phyloP scores from a whole-genome alignment of 2,888 invertebrate species.

The Teleogryllus oceanicus region DNA sequence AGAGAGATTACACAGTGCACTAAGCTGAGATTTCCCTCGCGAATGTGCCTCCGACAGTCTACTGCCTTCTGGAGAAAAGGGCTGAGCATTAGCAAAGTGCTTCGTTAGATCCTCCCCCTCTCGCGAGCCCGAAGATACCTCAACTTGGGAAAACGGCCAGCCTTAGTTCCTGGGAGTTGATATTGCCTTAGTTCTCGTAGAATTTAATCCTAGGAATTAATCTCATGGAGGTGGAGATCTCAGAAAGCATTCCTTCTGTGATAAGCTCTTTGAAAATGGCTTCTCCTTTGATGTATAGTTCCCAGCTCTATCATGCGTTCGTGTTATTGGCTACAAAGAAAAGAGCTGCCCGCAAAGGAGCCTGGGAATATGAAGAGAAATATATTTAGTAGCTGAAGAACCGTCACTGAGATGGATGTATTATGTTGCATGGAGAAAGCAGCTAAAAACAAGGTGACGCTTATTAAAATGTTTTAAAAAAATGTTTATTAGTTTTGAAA shows the following conservation, averaged over 20 bases:
- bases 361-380: too few relatives aligned
- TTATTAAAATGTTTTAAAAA: too few relatives aligned
- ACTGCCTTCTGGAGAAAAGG: too few relatives aligned
- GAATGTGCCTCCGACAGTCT: too few relatives aligned
- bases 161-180: background rate
- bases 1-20: too few relatives aligned
- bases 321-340: background rate
- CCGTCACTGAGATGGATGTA: too few relatives aligned
- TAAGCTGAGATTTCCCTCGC: too few relatives aligned
- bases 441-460: too few relatives aligned
- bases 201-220: conserved; percentile 18
- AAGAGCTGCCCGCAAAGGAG: background rate
- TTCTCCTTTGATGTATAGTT: background rate
- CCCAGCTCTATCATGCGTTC: background rate
- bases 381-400: too few relatives aligned
- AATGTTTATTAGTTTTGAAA: too few relatives aligned
- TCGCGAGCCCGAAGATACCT: background rate
- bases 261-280: background rate
- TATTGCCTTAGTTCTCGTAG: background rate
- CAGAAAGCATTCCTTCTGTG: background rate
- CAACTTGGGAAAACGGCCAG: background rate
- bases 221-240: background rate
- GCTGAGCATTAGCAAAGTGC: too few relatives aligned
- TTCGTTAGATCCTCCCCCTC: background rate
- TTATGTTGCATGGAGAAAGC: too few relatives aligned